phyloP scores from a whole-genome alignment of 2,888 invertebrate genomes.

The Sisyra terminalis region DNA sequence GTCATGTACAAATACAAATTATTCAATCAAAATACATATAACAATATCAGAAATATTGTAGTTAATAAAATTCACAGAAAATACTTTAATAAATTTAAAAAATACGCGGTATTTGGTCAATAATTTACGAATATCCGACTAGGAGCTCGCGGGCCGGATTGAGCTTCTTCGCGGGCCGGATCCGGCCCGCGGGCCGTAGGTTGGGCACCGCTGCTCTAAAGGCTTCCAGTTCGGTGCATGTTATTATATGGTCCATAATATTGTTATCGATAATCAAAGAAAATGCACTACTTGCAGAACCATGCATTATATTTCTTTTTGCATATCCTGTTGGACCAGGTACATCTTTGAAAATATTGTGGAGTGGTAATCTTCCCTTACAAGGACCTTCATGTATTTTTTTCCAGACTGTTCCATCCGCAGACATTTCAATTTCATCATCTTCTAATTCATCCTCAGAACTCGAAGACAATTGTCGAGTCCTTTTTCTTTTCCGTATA shows the following conservation, averaged over 20 bases:
- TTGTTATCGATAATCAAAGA: neutral
- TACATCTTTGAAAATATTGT: constrained; percentile 8
- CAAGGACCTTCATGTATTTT: constrained; percentile 8
- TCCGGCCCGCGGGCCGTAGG: too few relatives aligned
- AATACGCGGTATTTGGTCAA: too few relatives aligned
- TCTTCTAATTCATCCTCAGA: constrained; percentile 1
- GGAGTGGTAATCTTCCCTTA: constrained; percentile 6
- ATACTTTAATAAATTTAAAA: too few relatives aligned
- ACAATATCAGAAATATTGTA: too few relatives aligned
- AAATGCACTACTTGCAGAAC: constrained; percentile 1
- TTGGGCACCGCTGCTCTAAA: too few relatives aligned
- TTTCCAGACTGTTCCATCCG: constrained; percentile 12
- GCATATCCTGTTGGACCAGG: constrained; percentile 9
- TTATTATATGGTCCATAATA: neutral
- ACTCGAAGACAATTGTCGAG: neutral
- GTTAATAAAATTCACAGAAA: too few relatives aligned
- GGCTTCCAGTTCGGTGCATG: neutral
- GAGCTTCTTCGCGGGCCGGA: too few relatives aligned
- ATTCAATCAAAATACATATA: too few relatives aligned
- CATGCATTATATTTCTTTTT: constrained; percentile 1
- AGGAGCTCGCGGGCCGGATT: too few relatives aligned
- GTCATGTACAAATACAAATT: too few relatives aligned
- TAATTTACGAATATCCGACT: too few relatives aligned
- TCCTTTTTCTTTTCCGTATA: constrained; percentile 1
- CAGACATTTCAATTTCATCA: constrained; percentile 8